Percentiles rank a stretch among this genome's conserved stretches.
Conservation (phyloP, 2,113 vertebrate genomes). For the Sapayoa aenigma region DNA sequence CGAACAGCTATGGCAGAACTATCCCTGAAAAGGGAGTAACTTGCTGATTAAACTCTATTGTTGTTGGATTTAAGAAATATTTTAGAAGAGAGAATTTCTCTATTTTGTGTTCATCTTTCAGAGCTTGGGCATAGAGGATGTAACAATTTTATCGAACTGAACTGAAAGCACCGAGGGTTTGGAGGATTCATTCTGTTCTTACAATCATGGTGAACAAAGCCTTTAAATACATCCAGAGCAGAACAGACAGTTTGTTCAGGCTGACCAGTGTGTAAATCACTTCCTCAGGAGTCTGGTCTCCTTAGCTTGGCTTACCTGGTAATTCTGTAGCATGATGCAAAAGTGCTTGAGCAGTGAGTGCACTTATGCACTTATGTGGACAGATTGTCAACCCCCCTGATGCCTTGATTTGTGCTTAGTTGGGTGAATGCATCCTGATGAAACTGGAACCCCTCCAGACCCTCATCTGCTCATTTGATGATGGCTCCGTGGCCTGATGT, state of each 20-base stretch:
- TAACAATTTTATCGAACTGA: slow-evolving; percentile 24
- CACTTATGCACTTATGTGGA: background rate
- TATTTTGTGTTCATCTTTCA: slow-evolving; percentile 36
- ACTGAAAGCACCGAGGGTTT: slow-evolving; percentile 2
- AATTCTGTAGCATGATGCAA: background rate
- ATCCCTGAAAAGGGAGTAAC: slow-evolving; percentile 39
- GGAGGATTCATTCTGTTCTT: background rate
- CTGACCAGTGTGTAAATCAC: background rate
- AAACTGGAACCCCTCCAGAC: background rate
- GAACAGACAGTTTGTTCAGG: background rate
- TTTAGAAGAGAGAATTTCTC: slow-evolving; percentile 47
- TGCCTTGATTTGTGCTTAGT: background rate
- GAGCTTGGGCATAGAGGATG: background rate
- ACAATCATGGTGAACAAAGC: background rate
- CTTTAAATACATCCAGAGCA: background rate
- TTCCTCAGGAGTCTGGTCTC: background rate
- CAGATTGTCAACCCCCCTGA: background rate
- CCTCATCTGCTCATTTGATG: background rate
- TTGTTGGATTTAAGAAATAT: slow-evolving; percentile 60
- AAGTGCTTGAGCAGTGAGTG: background rate
- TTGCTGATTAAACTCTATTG: slow-evolving; percentile 55
- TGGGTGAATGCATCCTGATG: background rate
- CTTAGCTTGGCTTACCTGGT: background rate
- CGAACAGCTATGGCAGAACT: slow-evolving; percentile 39
- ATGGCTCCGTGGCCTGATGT: background rate